These are phyloP conservation scores for Platynereis dumerilii DNA, from an alignment of 2,888 invertebrate species.

Conservation along the genomic window DNA sequence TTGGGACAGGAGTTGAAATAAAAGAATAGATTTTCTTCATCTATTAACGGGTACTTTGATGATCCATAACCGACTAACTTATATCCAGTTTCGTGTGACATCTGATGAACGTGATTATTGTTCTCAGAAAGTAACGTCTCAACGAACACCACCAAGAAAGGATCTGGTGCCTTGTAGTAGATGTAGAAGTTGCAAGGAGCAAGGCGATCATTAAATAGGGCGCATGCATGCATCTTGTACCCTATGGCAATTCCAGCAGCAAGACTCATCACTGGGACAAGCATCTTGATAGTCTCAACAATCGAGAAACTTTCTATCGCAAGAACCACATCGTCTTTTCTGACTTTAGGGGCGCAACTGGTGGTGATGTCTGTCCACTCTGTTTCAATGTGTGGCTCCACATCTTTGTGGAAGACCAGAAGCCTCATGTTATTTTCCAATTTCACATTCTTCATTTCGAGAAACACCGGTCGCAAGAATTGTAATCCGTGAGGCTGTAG, in stretches of 20 bases:
- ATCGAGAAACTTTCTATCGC: conserved; percentile 15
- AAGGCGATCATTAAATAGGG: conserved; percentile 10
- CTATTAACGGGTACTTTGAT: conserved; percentile 12
- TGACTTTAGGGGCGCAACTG: conserved; percentile 5
- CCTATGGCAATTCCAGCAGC: conserved; percentile 24
- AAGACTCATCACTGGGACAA: conserved; percentile 19
- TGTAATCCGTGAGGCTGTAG: conserved; percentile 19
- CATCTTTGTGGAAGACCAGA: conserved; percentile 24
- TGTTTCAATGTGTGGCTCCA: conserved; percentile 11
- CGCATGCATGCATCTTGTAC: conserved; percentile 17
- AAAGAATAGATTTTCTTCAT: conserved; percentile 14
- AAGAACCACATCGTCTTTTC: conserved; percentile 19
- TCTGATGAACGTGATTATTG: conserved; percentile 8
- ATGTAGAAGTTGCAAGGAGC: conserved; percentile 16
- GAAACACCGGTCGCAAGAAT: conserved; percentile 17
- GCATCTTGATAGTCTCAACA: conserved; percentile 16
- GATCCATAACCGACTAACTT: conserved; percentile 18
- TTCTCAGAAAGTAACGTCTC: not conserved
- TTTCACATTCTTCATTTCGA: conserved; percentile 19
- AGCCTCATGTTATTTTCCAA: not conserved
- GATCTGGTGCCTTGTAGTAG: conserved; percentile 13
- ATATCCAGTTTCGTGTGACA: not conserved
- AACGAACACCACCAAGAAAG: conserved; percentile 13
- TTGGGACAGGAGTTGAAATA: conserved; percentile 12
- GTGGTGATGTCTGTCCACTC: conserved; percentile 18